Percentiles rank a stretch among this genome's conserved stretches.
These are phyloP conservation scores for Actinopyga echinites DNA, from an alignment of 53 echinoderm and acorn worm genomes.

Conservation along the genomic window DNA sequence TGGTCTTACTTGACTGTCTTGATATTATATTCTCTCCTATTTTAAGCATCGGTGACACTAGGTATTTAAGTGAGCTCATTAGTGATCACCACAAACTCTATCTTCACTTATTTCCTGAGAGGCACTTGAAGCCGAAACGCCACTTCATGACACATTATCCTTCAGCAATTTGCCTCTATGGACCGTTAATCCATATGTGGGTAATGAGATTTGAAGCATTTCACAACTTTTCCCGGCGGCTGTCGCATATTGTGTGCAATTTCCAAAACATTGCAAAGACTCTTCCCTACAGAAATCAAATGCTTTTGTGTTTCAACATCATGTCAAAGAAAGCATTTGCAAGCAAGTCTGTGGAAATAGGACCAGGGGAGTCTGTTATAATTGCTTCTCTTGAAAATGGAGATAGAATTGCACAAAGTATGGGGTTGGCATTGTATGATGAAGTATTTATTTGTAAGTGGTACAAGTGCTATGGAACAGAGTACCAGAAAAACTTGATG, in stretches of 20 bases:
- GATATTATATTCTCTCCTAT: constrained; percentile 39
- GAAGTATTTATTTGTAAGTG: constrained; percentile 1
- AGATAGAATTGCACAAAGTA: neutral
- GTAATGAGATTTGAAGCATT: constrained; percentile 23
- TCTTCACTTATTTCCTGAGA: constrained; percentile 48
- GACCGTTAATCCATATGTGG: constrained; percentile 11
- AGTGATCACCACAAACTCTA: constrained; percentile 58
- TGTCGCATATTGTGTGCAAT: constrained; percentile 28
- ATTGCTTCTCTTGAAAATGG: neutral
- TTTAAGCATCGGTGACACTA: constrained; percentile 47
- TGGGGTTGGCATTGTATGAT: neutral
- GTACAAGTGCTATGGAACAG: constrained; percentile 31
- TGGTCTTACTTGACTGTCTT: constrained; percentile 33
- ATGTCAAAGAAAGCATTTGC: neutral
- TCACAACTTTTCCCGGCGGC: constrained; percentile 19
- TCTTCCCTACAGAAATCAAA: constrained; percentile 10
- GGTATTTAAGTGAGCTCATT: constrained; percentile 43
- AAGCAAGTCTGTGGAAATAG: neutral
- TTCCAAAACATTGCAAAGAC: constrained; percentile 29
- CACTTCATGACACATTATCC: constrained; percentile 62
- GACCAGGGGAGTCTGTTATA: neutral
- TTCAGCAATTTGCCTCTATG: neutral
- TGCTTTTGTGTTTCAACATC: constrained; percentile 14
- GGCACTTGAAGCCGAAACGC: constrained; percentile 60
- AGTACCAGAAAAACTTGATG: constrained; percentile 42